Evolutionary conservation across 2,113 vertebrate species (phyloP).

Genomic region (Felis catus): F.catus_Fca126_mat1.0 CM031418.1:71802501-71803000

Average conservation of each 20-base stretch:
- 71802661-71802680: neutral
- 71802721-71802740: neutral
- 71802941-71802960: neutral
- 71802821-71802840: neutral
- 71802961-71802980: neutral
- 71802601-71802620: neutral
- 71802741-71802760: neutral
- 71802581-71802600: neutral
- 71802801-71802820: neutral
- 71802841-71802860: neutral
- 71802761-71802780: neutral
- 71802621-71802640: neutral
- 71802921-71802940: neutral
- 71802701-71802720: neutral
- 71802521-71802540: too few relatives aligned
- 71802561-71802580: neutral
- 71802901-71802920: neutral
- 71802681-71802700: neutral
- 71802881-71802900: neutral
- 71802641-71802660: neutral
- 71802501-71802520: too few relatives aligned
- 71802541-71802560: neutral
- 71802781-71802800: neutral
- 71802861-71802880: neutral
- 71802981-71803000: neutral